Conservation (phyloP, 1,140 invertebrate genomes). For the Philopotamus ludificatus region DNA sequence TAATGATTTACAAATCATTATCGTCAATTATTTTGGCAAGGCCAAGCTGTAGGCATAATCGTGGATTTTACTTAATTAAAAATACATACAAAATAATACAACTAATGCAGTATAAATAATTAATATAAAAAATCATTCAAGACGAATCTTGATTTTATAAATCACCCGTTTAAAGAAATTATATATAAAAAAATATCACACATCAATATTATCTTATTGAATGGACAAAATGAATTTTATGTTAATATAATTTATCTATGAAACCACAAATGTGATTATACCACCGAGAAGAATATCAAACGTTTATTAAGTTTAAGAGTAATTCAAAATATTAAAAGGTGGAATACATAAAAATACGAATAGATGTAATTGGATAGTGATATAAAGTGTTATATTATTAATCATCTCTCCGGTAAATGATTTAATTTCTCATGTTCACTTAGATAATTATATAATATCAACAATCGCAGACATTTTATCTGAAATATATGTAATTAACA, state of each 20-base stretch:
- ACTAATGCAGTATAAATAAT: neutral
- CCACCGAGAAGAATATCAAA: no score
- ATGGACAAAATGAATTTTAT: neutral
- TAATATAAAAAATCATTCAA: neutral
- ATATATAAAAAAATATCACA: neutral
- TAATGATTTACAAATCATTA: conserved; percentile 9
- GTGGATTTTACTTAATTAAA: neutral
- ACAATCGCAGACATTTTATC: no score
- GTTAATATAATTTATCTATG: neutral
- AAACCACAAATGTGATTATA: no score
- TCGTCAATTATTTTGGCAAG: conserved; percentile 9
- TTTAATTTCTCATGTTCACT: no score
- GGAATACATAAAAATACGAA: no score
- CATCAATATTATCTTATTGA: neutral
- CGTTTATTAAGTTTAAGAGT: no score
- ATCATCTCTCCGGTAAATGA: no score
- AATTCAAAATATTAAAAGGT: no score
- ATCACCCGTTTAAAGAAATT: neutral
- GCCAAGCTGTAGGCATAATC: conserved; percentile 16
- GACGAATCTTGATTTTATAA: neutral
- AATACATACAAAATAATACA: neutral
- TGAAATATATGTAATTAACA: no score
- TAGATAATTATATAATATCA: no score
- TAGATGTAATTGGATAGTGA: no score
- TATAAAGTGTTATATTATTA: no score